Base-by-base conservation (phyloP, 2,888 invertebrate genomes). In the Leptopilina drosophilae region DNA sequence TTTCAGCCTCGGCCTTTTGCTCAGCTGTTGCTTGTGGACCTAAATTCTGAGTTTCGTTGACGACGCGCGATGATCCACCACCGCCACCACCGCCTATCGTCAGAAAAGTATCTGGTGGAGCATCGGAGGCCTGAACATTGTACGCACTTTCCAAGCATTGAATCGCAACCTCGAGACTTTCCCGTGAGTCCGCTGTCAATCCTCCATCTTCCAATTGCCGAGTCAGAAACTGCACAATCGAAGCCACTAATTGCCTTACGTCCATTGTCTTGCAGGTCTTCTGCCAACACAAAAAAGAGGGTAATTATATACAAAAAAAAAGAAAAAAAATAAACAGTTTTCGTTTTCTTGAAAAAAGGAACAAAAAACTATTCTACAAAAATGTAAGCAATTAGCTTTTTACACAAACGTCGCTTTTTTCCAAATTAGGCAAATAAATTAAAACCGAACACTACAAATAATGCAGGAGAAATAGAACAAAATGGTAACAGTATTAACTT, bases 91-190 rank as follows among this genome's bases (percentile, higher is more conserved):
- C 49, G 12, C 49, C 49, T 78, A 93, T 92, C 77, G 92, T 91
- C 56, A 94, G 88, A 85, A 93, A 92, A 64, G 93, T 89, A 83
- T 89, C 87, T 12, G 85, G 77, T 84, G 90, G 84, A 80, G 90
- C 89, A 80, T 94, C 93, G 8, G 92, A 92, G 1, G 92, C 91
- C 64, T 93, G 93, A 1, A 98, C 93, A 85, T 95, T 95, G 91
- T 97, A 99, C 8, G 98, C 97, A 73, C 96, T 96, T 92, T 98
- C 98, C 85, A 98, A 93, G 92, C 99, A 99, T 92, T 99, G 98
- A 84, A 97, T 95, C 62, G 98, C 98, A 80, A 99, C 99, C 93
- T 98, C 98, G 76, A 98, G 93, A 90, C 97, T 96, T 92, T 97
- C 97, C 80, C 94, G 92, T 88, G 88, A 94, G 88, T 87, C 92